Conservation (phyloP, 92 coral and sea anemone species). For the Pocillopora grandis region DNA sequence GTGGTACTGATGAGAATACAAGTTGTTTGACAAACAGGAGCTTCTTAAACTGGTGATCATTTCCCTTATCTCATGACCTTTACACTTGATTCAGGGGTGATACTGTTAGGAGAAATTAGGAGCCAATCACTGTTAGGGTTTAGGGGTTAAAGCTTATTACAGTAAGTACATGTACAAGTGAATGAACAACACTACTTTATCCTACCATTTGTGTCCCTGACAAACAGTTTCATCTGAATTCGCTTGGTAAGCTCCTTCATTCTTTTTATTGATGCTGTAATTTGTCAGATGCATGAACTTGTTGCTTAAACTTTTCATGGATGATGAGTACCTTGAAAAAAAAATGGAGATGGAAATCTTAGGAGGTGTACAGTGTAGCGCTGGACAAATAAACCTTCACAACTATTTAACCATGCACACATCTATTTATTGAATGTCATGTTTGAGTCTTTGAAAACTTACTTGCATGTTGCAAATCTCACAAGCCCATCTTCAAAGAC, state of each 20-base stretch:
- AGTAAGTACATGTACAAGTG: background rate
- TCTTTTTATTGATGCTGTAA: conserved; percentile 98
- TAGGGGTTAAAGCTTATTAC: no score
- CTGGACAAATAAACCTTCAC: background rate
- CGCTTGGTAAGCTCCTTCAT: conserved; percentile 90
- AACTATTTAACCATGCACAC: background rate
- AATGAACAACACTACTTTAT: background rate
- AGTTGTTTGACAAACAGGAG: no score
- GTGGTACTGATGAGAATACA: no score
- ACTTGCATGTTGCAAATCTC: conserved; percentile 99
- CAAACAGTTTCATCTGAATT: conserved; percentile 94
- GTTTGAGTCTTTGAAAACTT: conserved; percentile 11
- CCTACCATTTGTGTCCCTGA: conserved; percentile 97
- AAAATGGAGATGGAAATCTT: background rate
- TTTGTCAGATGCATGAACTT: conserved; percentile 98
- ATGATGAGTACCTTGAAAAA: conserved; percentile 77
- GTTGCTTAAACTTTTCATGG: conserved; percentile 89
- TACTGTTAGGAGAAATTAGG: no score
- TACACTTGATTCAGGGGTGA: no score
- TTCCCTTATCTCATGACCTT: no score
- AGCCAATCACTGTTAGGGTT: no score
- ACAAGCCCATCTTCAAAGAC: conserved; percentile 98
- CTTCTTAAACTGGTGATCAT: no score
- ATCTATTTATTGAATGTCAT: no score
- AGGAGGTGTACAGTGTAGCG: background rate